Evolutionary conservation across 2,888 invertebrate species (phyloP), one percentile per base, ranked within the genome.

Genomic region (Drosophila macrospina): DNA sequence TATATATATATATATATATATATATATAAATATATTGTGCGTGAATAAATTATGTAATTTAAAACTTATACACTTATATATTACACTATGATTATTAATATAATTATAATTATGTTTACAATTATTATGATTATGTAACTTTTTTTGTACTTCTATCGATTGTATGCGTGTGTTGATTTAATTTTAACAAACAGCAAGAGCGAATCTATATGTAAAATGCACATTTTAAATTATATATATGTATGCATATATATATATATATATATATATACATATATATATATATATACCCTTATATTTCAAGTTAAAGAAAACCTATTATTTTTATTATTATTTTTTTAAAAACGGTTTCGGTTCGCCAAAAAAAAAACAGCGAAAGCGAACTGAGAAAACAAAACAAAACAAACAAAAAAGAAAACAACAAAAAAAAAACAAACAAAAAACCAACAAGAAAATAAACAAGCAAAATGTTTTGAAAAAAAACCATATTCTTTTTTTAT

Each of bases 251-350:
- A 50, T 47, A 36, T 55, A 7, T 61, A 41, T 69, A 72, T 79
- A 73, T 76, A 75, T 72, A 69, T 70, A 71, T 75, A 68, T 67
- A 74, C 72, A 39, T n/a, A 11, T 47, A 39, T 32, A 36, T 36
- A 26, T 67, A 64, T 68, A 20, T 55, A 37, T 37, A 37, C 8
- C 37, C 37, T 20, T 44, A 42, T 30, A 34, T 37, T 44, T 36
- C 8, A 45, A 56, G 45, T 24, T 30, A 47, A 57, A 47, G 37
- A 51, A 61, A 55, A 84, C 60, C 70, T 74, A 70, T 77, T 79
- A 81, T 69, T 86, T 69, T 85, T 68, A 81, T 74, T 80, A 74
- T 81, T 81, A 73, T 79, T 86, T 77, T 83, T 75, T 74, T 73
- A 55, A 61, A 77, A 60, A 44, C 26, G 34, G 39, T 62, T 66